Percentiles rank a stretch among this genome's conserved stretches.
phyloP scores from a whole-genome alignment of 2,888 invertebrate genomes.

The Lepidocyrtinus sp. region DNA sequence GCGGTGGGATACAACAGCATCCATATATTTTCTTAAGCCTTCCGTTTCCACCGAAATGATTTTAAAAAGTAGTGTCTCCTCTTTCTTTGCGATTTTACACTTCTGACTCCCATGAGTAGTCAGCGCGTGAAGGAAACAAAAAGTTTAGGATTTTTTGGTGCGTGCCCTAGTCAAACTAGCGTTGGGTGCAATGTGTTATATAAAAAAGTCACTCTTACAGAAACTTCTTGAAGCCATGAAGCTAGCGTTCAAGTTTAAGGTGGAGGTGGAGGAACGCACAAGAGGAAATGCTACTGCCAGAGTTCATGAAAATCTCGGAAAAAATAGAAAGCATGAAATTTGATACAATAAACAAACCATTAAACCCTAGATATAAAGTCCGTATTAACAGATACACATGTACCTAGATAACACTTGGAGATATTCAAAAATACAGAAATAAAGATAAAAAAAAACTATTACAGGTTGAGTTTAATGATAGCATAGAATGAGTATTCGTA shows the following conservation, averaged over 20 bases:
- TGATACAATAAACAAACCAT: constrained; percentile 52
- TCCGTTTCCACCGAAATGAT: too few species aligned
- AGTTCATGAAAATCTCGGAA: constrained; percentile 29
- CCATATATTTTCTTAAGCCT: too few species aligned
- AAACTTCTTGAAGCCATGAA: neutral
- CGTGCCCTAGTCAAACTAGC: constrained; percentile 39
- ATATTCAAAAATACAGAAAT: too few species aligned
- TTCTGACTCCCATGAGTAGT: neutral
- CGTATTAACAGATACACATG: too few species aligned
- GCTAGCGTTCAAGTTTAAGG: constrained; percentile 26
- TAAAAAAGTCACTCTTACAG: neutral
- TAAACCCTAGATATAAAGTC: neutral
- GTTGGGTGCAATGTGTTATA: constrained; percentile 34
- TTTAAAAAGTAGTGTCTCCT: neutral
- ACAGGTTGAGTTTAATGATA: too few species aligned
- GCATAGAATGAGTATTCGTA: too few species aligned
- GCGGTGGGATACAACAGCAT: too few species aligned
- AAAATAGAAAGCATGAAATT: constrained; percentile 36
- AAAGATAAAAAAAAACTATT: too few species aligned
- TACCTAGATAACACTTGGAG: too few species aligned
- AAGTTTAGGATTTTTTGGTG: constrained; percentile 30
- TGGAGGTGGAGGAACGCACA: constrained; percentile 5
- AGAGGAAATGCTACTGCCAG: constrained; percentile 10
- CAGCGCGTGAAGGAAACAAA: neutral
- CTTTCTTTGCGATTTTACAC: neutral